These are phyloP conservation scores for Dreissena rostriformis DNA, from an alignment of 1,140 invertebrate species.

Conservation along the genomic window DNA sequence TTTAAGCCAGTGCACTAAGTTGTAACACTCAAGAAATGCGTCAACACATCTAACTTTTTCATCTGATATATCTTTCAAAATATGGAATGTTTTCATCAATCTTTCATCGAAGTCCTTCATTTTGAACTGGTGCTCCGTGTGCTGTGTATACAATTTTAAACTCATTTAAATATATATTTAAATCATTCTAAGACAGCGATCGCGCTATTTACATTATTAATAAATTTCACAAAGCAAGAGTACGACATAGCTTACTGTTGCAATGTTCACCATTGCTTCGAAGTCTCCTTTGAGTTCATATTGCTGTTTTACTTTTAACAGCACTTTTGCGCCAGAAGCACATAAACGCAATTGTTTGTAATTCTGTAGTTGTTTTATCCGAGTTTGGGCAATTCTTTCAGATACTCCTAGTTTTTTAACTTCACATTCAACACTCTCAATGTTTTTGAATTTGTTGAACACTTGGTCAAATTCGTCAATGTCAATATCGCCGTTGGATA, in stretches of 20 bases:
- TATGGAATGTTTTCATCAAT: conserved; percentile 58
- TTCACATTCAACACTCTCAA: conserved; percentile 4
- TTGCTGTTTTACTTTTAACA: not conserved
- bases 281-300: conserved; percentile 29
- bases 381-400: not conserved
- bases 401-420: not conserved
- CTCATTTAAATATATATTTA: not conserved
- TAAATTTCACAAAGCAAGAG: not conserved
- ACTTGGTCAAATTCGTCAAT: conserved; percentile 11
- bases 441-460: not conserved
- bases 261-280: not conserved
- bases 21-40: conserved; percentile 61
- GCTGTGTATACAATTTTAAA: not conserved
- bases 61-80: conserved; percentile 58
- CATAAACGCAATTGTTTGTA: not conserved
- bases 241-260: not conserved
- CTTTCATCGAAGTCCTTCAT: conserved; percentile 62
- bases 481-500: conserved; percentile 1
- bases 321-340: conserved; percentile 7
- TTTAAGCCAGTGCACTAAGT: conserved; percentile 71
- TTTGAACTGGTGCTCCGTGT: not conserved
- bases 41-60: conserved; percentile 62
- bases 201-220: not conserved
- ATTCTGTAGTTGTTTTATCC: conserved; percentile 10
- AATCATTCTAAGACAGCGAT: not conserved